Conservation (phyloP, 2,113 vertebrate species). For the Pollachius pollachius region DNA sequence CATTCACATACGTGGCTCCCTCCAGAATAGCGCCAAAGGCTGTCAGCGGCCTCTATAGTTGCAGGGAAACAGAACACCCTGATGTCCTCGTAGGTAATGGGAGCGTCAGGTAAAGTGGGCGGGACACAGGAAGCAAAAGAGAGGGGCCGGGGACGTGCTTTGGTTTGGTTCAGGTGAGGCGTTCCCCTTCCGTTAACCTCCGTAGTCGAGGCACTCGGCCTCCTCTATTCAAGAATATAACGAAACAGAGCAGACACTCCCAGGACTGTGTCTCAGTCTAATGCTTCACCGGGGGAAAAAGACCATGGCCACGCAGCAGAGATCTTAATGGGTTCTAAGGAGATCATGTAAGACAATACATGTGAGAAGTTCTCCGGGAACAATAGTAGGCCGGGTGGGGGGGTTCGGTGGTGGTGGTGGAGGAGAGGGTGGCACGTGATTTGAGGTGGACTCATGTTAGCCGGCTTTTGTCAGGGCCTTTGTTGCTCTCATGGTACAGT, state of each 20-base stretch:
- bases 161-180: slow-evolving; percentile 53
- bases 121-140: slow-evolving; percentile 42
- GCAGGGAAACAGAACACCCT: slow-evolving; percentile 59
- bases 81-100: slow-evolving; percentile 57
- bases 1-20: slow-evolving; percentile 20
- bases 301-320: slow-evolving; percentile 41
- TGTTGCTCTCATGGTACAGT: slow-evolving; percentile 58
- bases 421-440: slow-evolving; percentile 64
- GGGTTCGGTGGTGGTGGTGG: not conserved
- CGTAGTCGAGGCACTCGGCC: slow-evolving; percentile 34
- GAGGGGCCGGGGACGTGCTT: slow-evolving; percentile 36
- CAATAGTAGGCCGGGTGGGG: slow-evolving; percentile 59
- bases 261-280: slow-evolving; percentile 57
- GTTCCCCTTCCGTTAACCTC: slow-evolving; percentile 46
- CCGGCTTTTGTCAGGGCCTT: slow-evolving; percentile 62
- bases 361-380: slow-evolving; percentile 70
- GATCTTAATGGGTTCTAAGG: slow-evolving; percentile 73
- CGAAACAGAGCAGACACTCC: slow-evolving; percentile 67
- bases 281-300: slow-evolving; percentile 34
- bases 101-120: slow-evolving; percentile 47
- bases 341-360: slow-evolving; percentile 78
- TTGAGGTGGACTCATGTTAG: slow-evolving; percentile 66
- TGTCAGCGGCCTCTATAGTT: slow-evolving; percentile 58
- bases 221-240: slow-evolving; percentile 63
- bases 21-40: slow-evolving; percentile 46